phyloP scores from a whole-genome alignment of 1,140 invertebrate genomes.

The Drosophila saltans region DNA sequence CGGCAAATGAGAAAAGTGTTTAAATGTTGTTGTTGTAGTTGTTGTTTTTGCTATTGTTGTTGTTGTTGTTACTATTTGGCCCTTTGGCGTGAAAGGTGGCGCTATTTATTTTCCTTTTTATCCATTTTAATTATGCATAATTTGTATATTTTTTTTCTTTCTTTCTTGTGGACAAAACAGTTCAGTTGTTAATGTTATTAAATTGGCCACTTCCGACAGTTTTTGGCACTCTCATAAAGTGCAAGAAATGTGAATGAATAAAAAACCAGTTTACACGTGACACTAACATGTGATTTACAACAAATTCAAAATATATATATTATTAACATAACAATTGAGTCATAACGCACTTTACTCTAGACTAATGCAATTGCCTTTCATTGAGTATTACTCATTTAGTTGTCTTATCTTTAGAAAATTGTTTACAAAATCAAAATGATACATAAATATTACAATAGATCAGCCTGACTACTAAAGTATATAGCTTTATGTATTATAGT shows the following conservation, averaged over 20 bases:
- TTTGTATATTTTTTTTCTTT: constrained; percentile 56
- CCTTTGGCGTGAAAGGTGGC: constrained; percentile 63
- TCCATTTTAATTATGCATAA: constrained; percentile 70
- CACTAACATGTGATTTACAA: constrained; percentile 37
- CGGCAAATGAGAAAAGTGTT: constrained; percentile 46
- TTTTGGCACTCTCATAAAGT: constrained; percentile 27
- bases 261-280: constrained; percentile 57
- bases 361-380: no score
- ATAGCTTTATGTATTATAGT: no score
- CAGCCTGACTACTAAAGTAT: no score
- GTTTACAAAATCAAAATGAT: no score
- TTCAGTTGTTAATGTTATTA: constrained; percentile 34
- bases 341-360: no score
- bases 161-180: constrained; percentile 27
- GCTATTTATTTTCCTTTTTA: constrained; percentile 31
- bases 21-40: neutral
- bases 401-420: no score
- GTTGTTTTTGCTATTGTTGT: constrained; percentile 20
- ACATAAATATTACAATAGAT: no score
- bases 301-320: neutral
- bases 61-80: constrained; percentile 56
- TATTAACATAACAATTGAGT: no score
- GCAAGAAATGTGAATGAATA: constrained; percentile 27
- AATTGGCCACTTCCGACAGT: constrained; percentile 61
- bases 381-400: no score